Percentiles rank a stretch among this genome's conserved stretches.
These are phyloP conservation scores for Monomorium pharaonis DNA, from an alignment of 1,140 invertebrate species.

Conservation along the genomic window DNA sequence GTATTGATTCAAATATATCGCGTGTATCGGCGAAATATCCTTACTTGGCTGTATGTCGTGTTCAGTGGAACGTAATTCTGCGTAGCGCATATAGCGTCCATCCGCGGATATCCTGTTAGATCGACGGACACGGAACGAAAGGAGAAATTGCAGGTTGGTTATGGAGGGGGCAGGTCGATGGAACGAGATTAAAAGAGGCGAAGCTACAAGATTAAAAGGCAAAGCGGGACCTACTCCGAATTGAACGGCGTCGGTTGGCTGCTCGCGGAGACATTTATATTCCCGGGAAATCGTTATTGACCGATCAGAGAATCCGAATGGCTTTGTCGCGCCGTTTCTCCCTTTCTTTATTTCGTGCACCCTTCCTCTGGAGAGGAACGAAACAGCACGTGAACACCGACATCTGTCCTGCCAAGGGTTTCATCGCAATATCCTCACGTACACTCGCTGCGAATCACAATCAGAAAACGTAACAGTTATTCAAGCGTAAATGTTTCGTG, in stretches of 20 bases:
- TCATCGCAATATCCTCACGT: slow-evolving; percentile 19
- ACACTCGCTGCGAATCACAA: slow-evolving; percentile 10
- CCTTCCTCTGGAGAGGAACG: background rate
- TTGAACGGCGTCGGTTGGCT: slow-evolving; percentile 56
- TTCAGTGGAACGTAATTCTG: background rate
- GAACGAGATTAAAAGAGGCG: slow-evolving; percentile 79
- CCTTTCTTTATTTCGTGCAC: slow-evolving; percentile 39
- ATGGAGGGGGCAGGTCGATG: slow-evolving; percentile 68
- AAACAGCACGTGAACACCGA: slow-evolving; percentile 23
- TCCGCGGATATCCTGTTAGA: slow-evolving; percentile 47
- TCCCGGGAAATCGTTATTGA: slow-evolving; percentile 75
- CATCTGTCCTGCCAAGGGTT: slow-evolving; percentile 28
- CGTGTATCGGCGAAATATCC: slow-evolving; percentile 23
- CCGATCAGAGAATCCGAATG: slow-evolving; percentile 64
- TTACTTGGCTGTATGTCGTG: background rate
- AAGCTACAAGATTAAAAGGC: slow-evolving; percentile 79
- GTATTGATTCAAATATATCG: slow-evolving; percentile 2
- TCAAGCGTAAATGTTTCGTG: background rate
- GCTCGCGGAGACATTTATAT: slow-evolving; percentile 76
- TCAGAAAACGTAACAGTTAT: slow-evolving; percentile 15
- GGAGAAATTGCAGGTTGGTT: slow-evolving; percentile 73
- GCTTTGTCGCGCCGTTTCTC: slow-evolving; percentile 27
- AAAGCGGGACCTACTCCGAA: slow-evolving; percentile 68
- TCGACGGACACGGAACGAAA: slow-evolving; percentile 49
- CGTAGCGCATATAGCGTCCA: slow-evolving; percentile 20